Percentiles rank a stretch among this genome's conserved stretches.
phyloP scores from a whole-genome alignment of 2,113 vertebrate species.

The Scopus umbretta region DNA sequence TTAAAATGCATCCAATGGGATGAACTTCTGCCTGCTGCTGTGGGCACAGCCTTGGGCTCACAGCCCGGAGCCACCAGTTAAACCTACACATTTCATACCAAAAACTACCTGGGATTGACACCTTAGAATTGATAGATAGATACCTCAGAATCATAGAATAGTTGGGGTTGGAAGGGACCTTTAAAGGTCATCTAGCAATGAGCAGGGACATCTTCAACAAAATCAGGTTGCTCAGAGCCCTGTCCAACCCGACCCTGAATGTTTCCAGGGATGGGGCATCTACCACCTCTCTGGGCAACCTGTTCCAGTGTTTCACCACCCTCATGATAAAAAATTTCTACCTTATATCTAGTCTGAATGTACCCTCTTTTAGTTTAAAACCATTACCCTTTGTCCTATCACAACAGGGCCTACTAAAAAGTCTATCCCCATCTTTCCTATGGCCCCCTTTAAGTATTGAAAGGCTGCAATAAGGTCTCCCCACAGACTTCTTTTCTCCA shows the following conservation, averaged over 20 bases:
- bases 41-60: neutral
- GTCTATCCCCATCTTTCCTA: neutral
- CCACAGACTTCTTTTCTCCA: neutral
- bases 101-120: neutral
- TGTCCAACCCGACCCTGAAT: neutral
- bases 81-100: neutral
- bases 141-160: neutral
- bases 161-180: neutral
- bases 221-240: neutral
- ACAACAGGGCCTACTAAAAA: neutral
- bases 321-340: accelerated
- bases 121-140: too few species aligned
- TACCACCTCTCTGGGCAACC: neutral
- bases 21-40: neutral
- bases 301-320: neutral
- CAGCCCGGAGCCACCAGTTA: neutral
- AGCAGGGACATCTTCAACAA: neutral
- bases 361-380: neutral
- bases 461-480: neutral
- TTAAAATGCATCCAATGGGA: neutral
- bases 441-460: neutral
- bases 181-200: neutral
- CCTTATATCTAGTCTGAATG: neutral
- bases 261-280: neutral
- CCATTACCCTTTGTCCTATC: neutral